Evolutionary conservation across 2,113 vertebrate genomes (phyloP), one percentile per base, ranked within the genome.

Genomic region (Dasypus novemcinctus): DNA sequence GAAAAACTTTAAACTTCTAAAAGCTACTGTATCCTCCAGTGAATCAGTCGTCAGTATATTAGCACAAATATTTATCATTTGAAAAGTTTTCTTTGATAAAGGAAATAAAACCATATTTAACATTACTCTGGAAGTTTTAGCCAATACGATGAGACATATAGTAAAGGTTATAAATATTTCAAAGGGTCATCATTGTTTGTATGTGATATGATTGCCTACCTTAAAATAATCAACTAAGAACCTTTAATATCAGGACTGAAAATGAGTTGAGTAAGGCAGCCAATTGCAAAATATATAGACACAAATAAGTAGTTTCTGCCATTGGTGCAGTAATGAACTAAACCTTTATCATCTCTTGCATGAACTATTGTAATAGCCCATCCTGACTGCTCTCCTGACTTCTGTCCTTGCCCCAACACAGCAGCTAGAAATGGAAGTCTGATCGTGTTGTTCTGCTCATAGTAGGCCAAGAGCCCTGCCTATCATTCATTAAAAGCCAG

Each of bases 21-120:
- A 81, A 49, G 61, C 69, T 41, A 3, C 74, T 84, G 31, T n/a
- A 0, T 72, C 27, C 86, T 75, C 88, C 93, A 94, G 86, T 96
- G 83, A 97, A 49, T 92, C 84, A 7, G 25, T 21, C n/a, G n/a
- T n/a, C 38, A 5, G 71, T 87, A 17, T 93, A 23, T 27, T 57
- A 71, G 61, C 84, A 69, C 52, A 80, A 14, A 25, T n/a, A 11
- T 27, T 33, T 54, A 25, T 29, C 43, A 54, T 66, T 74, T 57
- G 6, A 21, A 52, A 92, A 78, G 46, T 88, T 86, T 94, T 88
- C 23, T 43, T 82, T 59, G 25, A 6, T 0, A 69, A 59, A 81
- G 61, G 38, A 93, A 64, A 17, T 14, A 64, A 93, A 95, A 12
- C 1, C 6, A 0, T 41, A 31, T 54, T 91, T 43, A 69, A 81